Percentiles rank a stretch among this genome's conserved stretches.
Conservation (phyloP, 2,888 invertebrate genomes). For the Mythimna loreyi region DNA sequence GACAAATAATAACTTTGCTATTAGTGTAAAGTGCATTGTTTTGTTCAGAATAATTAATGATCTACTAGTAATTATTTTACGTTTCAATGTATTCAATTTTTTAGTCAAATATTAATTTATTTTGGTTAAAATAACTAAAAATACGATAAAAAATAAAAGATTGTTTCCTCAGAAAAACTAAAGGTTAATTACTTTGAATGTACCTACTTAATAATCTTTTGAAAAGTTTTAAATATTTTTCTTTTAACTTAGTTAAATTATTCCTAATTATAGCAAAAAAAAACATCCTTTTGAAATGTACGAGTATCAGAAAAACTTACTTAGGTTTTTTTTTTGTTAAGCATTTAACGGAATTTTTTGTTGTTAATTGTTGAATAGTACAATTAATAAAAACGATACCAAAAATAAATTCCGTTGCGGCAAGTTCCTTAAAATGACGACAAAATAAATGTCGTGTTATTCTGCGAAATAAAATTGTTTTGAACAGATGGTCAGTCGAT, state of each 20-base stretch:
- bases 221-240: not conserved
- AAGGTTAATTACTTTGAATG: not conserved
- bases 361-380: too few relatives aligned
- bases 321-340: too few relatives aligned
- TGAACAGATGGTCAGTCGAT: not conserved
- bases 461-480: not conserved
- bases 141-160: not conserved
- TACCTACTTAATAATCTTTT: not conserved
- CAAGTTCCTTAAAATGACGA: not conserved
- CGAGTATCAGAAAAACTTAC: too few relatives aligned
- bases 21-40: not conserved
- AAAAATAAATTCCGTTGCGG: not conserved
- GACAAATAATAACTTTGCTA: not conserved
- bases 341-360: too few relatives aligned
- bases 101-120: too few relatives aligned
- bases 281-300: not conserved
- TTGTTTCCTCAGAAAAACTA: not conserved
- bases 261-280: not conserved
- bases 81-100: not conserved
- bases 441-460: not conserved
- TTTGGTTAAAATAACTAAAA: too few relatives aligned
- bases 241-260: not conserved
- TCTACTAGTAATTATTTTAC: not conserved
- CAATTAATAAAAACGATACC: not conserved
- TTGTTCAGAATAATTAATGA: not conserved